A percentile compares a stretch with the other conserved stretches of the same genome.
Conservation (phyloP, 1,140 invertebrate species). For the Dinoponera quadriceps region DNA sequence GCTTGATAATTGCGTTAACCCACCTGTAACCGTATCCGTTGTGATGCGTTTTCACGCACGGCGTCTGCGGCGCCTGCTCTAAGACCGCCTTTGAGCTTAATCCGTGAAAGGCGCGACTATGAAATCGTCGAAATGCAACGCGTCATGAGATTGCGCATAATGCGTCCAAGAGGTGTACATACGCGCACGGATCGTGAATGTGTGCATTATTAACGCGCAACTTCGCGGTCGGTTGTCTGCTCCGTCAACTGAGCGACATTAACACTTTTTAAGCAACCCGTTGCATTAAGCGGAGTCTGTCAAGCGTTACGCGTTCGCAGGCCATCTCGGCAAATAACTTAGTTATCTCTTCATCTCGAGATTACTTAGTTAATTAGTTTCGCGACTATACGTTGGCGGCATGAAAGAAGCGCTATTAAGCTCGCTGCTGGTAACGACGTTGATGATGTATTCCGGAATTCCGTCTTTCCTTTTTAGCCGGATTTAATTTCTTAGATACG, state of each 20-base stretch:
- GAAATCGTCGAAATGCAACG: slow-evolving; percentile 4
- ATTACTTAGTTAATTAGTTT: slow-evolving; percentile 73
- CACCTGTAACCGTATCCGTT: not conserved
- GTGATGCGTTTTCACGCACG: not conserved
- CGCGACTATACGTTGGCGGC: slow-evolving; percentile 51
- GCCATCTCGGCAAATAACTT: slow-evolving; percentile 44
- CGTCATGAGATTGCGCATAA: slow-evolving; percentile 48
- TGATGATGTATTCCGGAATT: slow-evolving; percentile 47
- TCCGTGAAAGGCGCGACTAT: slow-evolving; percentile 3
- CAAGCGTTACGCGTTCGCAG: slow-evolving; percentile 46
- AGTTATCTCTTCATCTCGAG: slow-evolving; percentile 50
- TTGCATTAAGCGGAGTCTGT: slow-evolving; percentile 26
- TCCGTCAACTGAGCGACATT: slow-evolving; percentile 19
- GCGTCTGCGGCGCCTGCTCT: not conserved
- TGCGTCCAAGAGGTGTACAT: slow-evolving; percentile 17
- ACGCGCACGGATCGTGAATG: slow-evolving; percentile 31
- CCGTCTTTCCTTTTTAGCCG: not conserved
- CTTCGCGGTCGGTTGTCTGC: slow-evolving; percentile 31
- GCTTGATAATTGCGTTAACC: slow-evolving; percentile 24
- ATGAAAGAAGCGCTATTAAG: slow-evolving; percentile 69
- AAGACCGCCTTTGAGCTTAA: not conserved
- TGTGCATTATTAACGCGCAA: slow-evolving; percentile 37
- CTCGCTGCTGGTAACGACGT: slow-evolving; percentile 53
- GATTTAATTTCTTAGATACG: slow-evolving; percentile 7
- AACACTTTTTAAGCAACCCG: slow-evolving; percentile 50